phyloP scores from a whole-genome alignment of 2,113 vertebrate genomes.

The Arizona elegans region DNA sequence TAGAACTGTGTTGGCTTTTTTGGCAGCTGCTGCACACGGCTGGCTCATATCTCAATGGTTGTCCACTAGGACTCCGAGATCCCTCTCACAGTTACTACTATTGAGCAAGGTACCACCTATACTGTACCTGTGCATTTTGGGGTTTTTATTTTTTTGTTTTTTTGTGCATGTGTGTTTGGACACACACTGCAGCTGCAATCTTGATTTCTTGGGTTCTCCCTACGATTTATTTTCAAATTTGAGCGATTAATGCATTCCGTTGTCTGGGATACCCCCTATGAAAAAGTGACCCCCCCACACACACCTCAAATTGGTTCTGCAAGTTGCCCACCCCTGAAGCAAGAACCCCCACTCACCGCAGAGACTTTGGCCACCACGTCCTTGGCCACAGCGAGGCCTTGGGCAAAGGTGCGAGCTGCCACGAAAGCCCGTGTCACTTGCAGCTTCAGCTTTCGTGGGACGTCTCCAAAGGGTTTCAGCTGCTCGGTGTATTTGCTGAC shows the following conservation, averaged over 20 bases:
- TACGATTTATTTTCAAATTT: background rate
- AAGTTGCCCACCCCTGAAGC: background rate
- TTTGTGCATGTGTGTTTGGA: background rate
- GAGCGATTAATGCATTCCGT: background rate
- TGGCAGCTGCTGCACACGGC: too few relatives aligned
- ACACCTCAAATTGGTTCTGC: background rate
- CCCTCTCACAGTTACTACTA: too few relatives aligned
- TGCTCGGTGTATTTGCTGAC: constrained; percentile 93
- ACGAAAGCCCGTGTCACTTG: constrained; percentile 90
- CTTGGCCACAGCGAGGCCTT: constrained; percentile 82
- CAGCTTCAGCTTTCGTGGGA: constrained; percentile 90
- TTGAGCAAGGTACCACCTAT: too few relatives aligned
- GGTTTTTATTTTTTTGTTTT: too few relatives aligned
- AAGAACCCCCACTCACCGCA: constrained; percentile 68
- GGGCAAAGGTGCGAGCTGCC: constrained; percentile 88
- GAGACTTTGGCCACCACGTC: constrained; percentile 90
- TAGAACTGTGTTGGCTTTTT: too few relatives aligned
- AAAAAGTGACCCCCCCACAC: background rate
- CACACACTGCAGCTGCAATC: background rate
- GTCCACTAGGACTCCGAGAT: too few relatives aligned
- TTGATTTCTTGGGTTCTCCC: background rate
- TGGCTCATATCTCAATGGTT: too few relatives aligned
- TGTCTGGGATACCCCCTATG: background rate
- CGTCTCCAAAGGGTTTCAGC: constrained; percentile 93
- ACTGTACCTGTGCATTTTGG: too few relatives aligned